phyloP scores from a whole-genome alignment of 1,140 invertebrate genomes.

The Andricus grossulariae region DNA sequence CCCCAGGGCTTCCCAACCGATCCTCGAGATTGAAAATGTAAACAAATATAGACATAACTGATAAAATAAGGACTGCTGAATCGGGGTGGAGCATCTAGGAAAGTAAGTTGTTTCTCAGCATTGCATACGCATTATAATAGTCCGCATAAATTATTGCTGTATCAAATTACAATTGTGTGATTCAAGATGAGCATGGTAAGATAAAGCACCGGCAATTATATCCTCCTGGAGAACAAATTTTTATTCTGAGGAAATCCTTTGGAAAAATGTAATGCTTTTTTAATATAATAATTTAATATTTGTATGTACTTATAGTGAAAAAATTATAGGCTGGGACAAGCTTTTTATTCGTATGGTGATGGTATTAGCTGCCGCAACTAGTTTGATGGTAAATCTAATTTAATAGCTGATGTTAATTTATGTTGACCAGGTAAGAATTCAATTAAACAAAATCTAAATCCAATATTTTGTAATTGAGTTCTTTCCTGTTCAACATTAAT shows the following conservation, averaged over 20 bases:
- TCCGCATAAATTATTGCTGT: not conserved
- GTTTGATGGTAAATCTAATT: too few relatives aligned
- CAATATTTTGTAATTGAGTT: too few relatives aligned
- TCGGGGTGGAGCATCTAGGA: conserved; percentile 25
- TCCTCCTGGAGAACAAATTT: not conserved
- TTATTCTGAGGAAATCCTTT: not conserved
- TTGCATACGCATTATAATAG: not conserved
- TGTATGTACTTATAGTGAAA: too few relatives aligned
- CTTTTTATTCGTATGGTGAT: too few relatives aligned
- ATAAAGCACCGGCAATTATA: conserved; percentile 1
- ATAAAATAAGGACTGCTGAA: conserved; percentile 4
- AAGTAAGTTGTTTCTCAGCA: conserved; percentile 10
- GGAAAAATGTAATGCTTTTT: too few relatives aligned
- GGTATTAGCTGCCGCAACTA: too few relatives aligned
- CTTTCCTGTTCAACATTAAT: too few relatives aligned
- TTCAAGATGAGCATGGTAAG: not conserved
- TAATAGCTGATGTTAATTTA: too few relatives aligned
- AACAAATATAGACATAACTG: conserved; percentile 32
- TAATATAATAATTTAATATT: too few relatives aligned
- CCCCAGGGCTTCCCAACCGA: conserved; percentile 14
- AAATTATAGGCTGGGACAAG: too few relatives aligned
- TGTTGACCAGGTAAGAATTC: too few relatives aligned
- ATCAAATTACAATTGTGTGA: not conserved
- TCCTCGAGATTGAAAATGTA: conserved; percentile 12
- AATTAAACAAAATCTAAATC: too few relatives aligned